Evolutionary conservation across 1,140 invertebrate genomes (phyloP), one percentile per base, ranked within the genome.

Genomic region (Periplaneta americana): DNA sequence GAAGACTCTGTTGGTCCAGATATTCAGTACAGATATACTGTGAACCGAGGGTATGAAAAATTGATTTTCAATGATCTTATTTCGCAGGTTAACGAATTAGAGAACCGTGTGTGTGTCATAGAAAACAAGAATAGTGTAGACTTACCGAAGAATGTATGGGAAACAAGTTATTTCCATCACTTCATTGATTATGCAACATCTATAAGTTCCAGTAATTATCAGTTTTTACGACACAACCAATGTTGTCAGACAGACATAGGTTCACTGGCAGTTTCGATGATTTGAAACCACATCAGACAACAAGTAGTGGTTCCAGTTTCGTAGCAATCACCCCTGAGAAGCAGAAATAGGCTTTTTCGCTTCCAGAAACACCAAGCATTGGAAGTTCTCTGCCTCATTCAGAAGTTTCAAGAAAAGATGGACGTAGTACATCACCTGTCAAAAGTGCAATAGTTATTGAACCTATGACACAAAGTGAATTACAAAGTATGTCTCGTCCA

Each of bases 351-450:
- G n/a, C n/a, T 9, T 66, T 66, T 82, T 87, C 86, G 37, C 83
- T 86, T 78, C 86, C 86, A 34, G 81, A 83, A 78, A 85, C 84
- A 74, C n/a, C n/a, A n/a, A n/a, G n/a, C n/a, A n/a, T n/a, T n/a
- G n/a, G n/a, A n/a, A n/a, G n/a, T n/a, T n/a, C n/a, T n/a, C n/a
- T n/a, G n/a, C n/a, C n/a, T n/a, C n/a, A n/a, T n/a, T n/a, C n/a
- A n/a, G n/a, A n/a, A n/a, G n/a, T n/a, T n/a, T n/a, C n/a, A n/a
- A n/a, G n/a, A n/a, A n/a, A n/a, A n/a, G 48, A 28, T n/a, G 9
- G n/a, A 11, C 22, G 48, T 66, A 66, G 22, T 13, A 9, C 22
- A 28, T 66, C n/a, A 1, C 48, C 48, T 66, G 48, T n/a, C 22
- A 66, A 66, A 28, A 66, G n/a, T 66, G 48, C 48, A n/a, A 66